Base-by-base conservation (phyloP, 1,140 invertebrate species). In the Idris sp. region DNA sequence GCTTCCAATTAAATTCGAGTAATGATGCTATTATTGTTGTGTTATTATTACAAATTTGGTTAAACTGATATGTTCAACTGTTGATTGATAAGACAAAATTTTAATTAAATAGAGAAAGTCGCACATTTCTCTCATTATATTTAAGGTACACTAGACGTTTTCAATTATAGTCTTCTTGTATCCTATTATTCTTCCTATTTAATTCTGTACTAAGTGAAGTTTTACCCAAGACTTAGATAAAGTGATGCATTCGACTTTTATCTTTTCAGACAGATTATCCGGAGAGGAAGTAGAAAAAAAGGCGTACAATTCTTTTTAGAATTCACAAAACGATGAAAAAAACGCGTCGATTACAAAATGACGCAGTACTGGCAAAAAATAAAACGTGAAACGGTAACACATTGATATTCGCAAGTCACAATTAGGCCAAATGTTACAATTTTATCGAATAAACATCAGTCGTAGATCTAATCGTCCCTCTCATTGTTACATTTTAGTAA, bases 401-500 rank as follows among this genome's bases (percentile, higher is more conserved):
- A 54, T 25, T 65, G 51, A 56, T 53, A 67, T 49, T 56, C 43
- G 43, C 61, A n/a, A 41, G 16, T 41, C 35, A 58, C 25, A 59
- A 72, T 54, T 61, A 40, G 48, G 54, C 35, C 40, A 30, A 61
- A 49, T 46, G 30, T 46, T 69, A 43, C 16, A 16, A 7, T 43
- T 75, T 69, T 48, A 54, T 59, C 53, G 48, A 74, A 64, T 65
- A 69, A 69, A 35, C 64, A 69, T 75, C 73, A 25, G 43, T 26
- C 53, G 35, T 38, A 75, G 72, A 75, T 75, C 58, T 59, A 59
- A 76, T 76, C 74, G 48, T 14, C 10, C 48, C n/a, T n/a, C 48
- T 61, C 67, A 62, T 76, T 76, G 67, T 76, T 76, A 76, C 74
- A 71, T 36, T 76, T 71, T 35, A 72, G 67, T 65, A 65, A 67